These are phyloP conservation scores for Hypsibius dujardini DNA, from an alignment of 1,140 invertebrate species.

Conservation along the genomic window DNA sequence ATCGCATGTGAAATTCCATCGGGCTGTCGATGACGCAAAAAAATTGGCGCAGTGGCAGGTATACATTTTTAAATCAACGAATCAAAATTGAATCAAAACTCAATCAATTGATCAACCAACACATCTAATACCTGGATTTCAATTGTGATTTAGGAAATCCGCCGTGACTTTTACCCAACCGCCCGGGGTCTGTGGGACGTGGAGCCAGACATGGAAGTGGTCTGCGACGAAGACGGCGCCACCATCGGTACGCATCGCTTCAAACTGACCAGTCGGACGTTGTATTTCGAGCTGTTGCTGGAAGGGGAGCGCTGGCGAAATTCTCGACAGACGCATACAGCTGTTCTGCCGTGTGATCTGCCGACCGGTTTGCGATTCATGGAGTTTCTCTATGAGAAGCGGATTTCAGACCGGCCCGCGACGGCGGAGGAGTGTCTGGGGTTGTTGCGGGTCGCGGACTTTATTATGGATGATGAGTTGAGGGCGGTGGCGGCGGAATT, in stretches of 20 bases:
- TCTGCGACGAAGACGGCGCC: slow-evolving; percentile 13
- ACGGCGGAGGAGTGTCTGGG: neutral
- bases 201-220: neutral
- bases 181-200: neutral
- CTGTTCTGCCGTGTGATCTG: slow-evolving; percentile 3
- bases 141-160: too few species aligned
- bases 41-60: neutral
- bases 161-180: neutral
- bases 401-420: neutral
- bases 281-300: neutral
- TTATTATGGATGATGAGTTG: neutral
- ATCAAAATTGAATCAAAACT: too few species aligned
- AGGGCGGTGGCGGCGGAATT: neutral
- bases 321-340: neutral
- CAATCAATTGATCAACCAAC: too few species aligned
- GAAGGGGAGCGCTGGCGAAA: neutral
- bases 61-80: too few species aligned
- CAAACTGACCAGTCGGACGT: neutral
- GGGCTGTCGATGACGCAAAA: neutral
- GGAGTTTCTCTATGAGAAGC: neutral
- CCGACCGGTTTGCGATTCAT: neutral
- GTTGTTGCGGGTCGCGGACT: neutral
- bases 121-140: too few species aligned
- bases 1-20: neutral
- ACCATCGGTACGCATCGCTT: neutral